These are phyloP conservation scores for Drosophila repletoides DNA, from an alignment of 1,140 invertebrate species.

Conservation along the genomic window DNA sequence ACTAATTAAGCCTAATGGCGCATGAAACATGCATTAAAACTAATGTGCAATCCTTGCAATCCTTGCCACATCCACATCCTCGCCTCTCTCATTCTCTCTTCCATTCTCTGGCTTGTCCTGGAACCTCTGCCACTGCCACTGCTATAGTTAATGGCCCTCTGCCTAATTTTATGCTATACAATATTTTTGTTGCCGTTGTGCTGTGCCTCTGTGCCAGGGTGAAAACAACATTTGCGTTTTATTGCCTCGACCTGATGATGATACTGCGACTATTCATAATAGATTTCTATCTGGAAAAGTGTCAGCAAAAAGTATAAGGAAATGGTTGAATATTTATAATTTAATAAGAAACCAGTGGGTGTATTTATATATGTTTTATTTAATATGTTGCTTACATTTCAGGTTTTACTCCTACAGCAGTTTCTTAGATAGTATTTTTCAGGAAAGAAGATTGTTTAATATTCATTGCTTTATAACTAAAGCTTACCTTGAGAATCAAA, in stretches of 20 bases:
- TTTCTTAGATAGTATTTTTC: no score
- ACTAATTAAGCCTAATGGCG: constrained; percentile 80
- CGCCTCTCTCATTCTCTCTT: not conserved
- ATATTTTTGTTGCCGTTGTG: not conserved
- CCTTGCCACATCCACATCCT: constrained; percentile 4
- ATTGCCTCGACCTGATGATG: constrained; percentile 18
- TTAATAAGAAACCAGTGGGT: no score
- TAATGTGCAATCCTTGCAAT: constrained; percentile 67
- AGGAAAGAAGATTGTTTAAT: no score
- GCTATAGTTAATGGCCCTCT: constrained; percentile 47
- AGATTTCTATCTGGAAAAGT: constrained; percentile 20
- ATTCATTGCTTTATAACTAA: no score
- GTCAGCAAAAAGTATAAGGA: not conserved
- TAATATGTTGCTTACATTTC: not conserved
- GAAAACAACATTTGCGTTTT: constrained; percentile 32
- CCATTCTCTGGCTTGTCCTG: constrained; percentile 18
- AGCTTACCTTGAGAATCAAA: no score
- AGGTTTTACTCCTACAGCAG: no score
- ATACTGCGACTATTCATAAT: constrained; percentile 1
- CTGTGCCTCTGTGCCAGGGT: not conserved
- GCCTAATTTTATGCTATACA: constrained; percentile 69
- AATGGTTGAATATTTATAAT: not conserved
- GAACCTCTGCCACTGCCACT: not conserved
- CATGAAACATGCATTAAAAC: constrained; percentile 80
- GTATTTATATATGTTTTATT: not conserved